These are phyloP conservation scores for Melanostoma mellinum DNA, from an alignment of 2,888 invertebrate species.

Conservation along the genomic window DNA sequence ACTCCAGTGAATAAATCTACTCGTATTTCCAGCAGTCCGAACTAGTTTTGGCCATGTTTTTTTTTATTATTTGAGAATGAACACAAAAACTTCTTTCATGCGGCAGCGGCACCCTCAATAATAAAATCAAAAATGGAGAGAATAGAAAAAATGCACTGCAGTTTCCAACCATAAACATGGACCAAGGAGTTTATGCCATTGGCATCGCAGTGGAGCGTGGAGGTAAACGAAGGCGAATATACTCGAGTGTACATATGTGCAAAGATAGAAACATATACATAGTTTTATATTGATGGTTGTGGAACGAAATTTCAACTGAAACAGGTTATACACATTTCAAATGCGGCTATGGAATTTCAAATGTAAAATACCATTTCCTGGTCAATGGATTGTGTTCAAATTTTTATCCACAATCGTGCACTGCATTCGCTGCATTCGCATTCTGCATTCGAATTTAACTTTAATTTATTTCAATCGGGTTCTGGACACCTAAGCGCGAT, in stretches of 20 bases:
- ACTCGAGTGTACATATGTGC: not conserved
- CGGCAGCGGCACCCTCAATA: no score
- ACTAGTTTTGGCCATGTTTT: no score
- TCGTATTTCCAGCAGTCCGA: no score
- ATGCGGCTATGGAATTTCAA: conserved; percentile 21
- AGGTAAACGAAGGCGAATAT: no score
- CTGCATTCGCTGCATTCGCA: not conserved
- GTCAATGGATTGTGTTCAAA: not conserved
- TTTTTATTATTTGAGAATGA: no score
- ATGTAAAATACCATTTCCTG: not conserved
- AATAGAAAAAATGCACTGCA: no score
- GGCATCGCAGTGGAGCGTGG: no score
- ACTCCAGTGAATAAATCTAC: no score
- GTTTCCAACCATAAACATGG: no score
- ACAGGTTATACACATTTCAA: conserved; percentile 17
- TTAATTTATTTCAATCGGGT: not conserved
- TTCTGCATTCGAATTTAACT: not conserved
- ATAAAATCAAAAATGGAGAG: no score
- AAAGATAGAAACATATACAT: not conserved
- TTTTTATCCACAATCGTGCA: conserved; percentile 6
- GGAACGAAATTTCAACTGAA: conserved; percentile 3
- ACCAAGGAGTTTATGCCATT: no score
- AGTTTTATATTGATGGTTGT: not conserved
- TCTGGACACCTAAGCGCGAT: not conserved
- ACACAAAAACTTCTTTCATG: no score